phyloP scores from a whole-genome alignment of 2,113 vertebrate species.

The Delphinus delphis region DNA sequence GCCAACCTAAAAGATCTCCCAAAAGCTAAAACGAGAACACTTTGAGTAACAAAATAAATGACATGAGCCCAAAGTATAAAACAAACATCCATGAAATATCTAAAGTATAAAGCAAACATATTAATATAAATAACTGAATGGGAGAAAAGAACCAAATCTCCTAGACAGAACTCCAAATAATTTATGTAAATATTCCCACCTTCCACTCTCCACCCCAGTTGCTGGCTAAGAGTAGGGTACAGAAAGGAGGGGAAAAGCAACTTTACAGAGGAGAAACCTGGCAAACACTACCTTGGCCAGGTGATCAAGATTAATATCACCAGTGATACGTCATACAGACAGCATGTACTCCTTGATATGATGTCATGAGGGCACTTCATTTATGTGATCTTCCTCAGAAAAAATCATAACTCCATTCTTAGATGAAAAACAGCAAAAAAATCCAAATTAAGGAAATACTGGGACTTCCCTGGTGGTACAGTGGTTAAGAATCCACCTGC shows the following conservation, averaged over 20 bases:
- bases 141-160: not conserved
- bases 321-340: not conserved
- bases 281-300: not conserved
- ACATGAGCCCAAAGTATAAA: not conserved
- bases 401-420: not conserved
- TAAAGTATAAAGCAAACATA: not conserved
- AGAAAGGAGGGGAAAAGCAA: not conserved
- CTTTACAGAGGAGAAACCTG: not conserved
- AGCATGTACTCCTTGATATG: not conserved
- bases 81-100: not conserved
- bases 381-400: not conserved
- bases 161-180: not conserved
- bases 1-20: not conserved
- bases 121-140: not conserved
- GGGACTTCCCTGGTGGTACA: too few species aligned
- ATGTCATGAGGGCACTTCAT: not conserved
- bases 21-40: not conserved
- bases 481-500: too few species aligned
- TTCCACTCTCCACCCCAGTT: not conserved
- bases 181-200: not conserved
- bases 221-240: not conserved
- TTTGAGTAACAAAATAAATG: not conserved
- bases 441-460: not conserved
- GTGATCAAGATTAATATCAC: not conserved
- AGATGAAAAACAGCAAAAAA: not conserved